Conservation (phyloP, 2,113 vertebrate species). For the Neodon shergylaensis region DNA sequence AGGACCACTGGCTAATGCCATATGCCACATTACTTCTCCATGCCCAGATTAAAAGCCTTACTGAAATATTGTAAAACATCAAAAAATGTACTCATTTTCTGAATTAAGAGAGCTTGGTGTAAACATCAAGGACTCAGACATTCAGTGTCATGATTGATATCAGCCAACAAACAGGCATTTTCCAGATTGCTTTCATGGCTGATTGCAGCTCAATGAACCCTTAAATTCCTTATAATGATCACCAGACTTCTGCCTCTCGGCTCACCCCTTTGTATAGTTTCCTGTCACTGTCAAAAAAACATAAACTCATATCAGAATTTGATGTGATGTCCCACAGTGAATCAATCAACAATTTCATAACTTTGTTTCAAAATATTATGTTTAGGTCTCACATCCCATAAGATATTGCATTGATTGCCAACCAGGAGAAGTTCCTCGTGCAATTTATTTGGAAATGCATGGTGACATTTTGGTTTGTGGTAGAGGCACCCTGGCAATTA, state of each 20-base stretch:
- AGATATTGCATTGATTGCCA: background rate
- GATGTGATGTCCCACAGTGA: background rate
- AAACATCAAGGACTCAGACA: background rate
- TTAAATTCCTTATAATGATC: constrained; percentile 7
- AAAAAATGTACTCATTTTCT: background rate
- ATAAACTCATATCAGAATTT: background rate
- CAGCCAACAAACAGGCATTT: background rate
- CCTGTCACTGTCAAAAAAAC: background rate
- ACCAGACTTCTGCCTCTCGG: background rate
- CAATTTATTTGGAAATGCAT: background rate
- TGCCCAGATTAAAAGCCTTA: background rate
- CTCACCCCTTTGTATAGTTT: background rate
- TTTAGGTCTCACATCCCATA: background rate
- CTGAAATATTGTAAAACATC: background rate
- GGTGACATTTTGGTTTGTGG: background rate
- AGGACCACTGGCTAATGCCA: background rate
- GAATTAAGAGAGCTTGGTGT: constrained; percentile 6
- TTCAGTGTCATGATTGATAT: background rate
- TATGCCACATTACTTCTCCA: background rate
- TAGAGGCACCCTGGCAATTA: background rate
- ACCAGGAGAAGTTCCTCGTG: background rate
- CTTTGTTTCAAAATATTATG: background rate
- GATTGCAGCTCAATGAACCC: background rate
- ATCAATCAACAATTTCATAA: background rate
- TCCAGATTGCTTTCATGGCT: background rate